Evolutionary conservation across 2,888 invertebrate genomes (phyloP).

Genomic region (Onchidella celtica): DNA sequence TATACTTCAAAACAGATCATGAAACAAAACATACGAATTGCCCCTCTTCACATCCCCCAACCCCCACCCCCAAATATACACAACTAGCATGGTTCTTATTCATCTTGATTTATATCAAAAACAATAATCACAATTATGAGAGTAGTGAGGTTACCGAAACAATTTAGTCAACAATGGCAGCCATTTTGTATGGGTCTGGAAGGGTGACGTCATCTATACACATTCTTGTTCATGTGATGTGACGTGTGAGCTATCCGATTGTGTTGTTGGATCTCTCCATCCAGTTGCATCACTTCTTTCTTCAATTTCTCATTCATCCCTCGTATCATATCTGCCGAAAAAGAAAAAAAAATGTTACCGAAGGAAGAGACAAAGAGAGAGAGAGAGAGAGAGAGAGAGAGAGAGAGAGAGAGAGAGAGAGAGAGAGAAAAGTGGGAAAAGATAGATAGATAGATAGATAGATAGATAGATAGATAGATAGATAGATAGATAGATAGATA

Average conservation of each 20-base stretch:
- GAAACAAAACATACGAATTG: no score
- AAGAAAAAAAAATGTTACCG: not conserved
- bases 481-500: slow-evolving; percentile 35
- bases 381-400: not conserved
- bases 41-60: no score
- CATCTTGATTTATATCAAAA: no score
- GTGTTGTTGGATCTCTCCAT: slow-evolving; percentile 73
- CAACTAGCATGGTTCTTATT: no score
- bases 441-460: not conserved
- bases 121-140: no score
- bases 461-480: slow-evolving; percentile 7
- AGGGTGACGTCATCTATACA: slow-evolving; percentile 49
- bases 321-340: slow-evolving; percentile 67
- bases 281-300: slow-evolving; percentile 72
- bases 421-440: no score
- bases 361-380: not conserved
- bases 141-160: no score
- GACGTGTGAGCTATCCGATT: slow-evolving; percentile 2
- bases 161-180: no score
- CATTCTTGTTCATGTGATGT: slow-evolving; percentile 12
- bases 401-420: not conserved
- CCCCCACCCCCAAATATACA: no score
- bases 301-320: slow-evolving; percentile 74
- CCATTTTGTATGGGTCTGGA: no score
- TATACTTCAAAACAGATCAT: no score